These are phyloP conservation scores for Deroptyus accipitrinus DNA, from an alignment of 2,113 vertebrate genomes.

Conservation along the genomic window DNA sequence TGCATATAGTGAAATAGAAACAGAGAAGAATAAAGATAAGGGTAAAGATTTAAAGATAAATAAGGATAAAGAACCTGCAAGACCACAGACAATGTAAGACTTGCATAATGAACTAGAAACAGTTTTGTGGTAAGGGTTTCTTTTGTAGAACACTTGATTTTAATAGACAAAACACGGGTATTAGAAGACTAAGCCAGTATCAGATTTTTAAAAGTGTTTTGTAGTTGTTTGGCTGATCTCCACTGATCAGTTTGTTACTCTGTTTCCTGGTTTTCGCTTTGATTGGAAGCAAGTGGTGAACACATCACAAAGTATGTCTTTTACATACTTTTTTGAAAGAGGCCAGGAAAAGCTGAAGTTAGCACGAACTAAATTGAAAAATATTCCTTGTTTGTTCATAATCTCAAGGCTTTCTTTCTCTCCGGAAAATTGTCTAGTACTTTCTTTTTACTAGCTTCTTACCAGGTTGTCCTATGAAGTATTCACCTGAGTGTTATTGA, in stretches of 20 bases:
- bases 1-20: background rate
- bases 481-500: background rate
- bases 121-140: background rate
- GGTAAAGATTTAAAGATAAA: background rate
- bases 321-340: background rate
- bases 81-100: background rate
- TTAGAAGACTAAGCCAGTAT: background rate
- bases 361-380: background rate
- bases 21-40: background rate
- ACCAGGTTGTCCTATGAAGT: background rate
- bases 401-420: background rate
- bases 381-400: background rate
- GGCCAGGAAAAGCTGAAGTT: background rate
- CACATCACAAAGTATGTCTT: accelerated
- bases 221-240: background rate
- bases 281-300: background rate
- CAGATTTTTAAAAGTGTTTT: background rate
- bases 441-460: background rate
- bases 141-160: background rate
- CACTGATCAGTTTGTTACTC: background rate
- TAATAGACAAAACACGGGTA: background rate
- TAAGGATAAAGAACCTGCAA: background rate
- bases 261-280: background rate
- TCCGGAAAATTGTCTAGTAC: background rate
- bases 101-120: background rate